Base-by-base conservation (phyloP, 2,888 invertebrate species). In the Silvanus unidentatus region DNA sequence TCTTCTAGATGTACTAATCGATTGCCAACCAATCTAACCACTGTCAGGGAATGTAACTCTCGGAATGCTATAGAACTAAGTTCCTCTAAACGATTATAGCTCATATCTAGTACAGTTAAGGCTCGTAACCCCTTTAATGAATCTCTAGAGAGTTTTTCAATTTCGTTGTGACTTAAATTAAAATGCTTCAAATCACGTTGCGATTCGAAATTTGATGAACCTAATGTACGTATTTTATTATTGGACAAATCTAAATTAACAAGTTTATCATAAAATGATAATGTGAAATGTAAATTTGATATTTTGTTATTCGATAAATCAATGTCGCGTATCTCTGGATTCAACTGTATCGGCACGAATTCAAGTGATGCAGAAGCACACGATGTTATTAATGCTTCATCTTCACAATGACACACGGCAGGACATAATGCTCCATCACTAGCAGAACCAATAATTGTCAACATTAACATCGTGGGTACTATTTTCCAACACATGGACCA, bases 321-420 rank as follows among this genome's bases (percentile, higher is more conserved):
- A 64, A 94, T 84, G 71, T 84, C 82, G 42, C 81, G 82, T 40
- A 89, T 81, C 68, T 88, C 88, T 32, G 94, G 94, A 71, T 92
- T 92, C 55, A 92, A 77, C 66, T 90, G 90, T 59, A 91, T 90
- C 48, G 92, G 92, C 43, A 92, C 87, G 59, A 88, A 85, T 68
- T 88, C 88, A 54, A 92, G 79, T 49, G 80, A 81, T 43, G 88
- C 88, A 62, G 81, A 81, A 55, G 84, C 82, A 70, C 92, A 92
- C 53, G 82, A 80, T 16, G 86, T 86, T 47, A 80, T 80, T 52
- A 88, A 79, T 41, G 84, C 81, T 69, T 91, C 89, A 66, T 84
- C 82, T 75, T 86, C 82, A 76, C 92, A 92, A 52, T 78, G 77
- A 71, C 92, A 92, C 59, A 83, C 82, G 45, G 82, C 78, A 39